Evolutionary conservation across 2,113 vertebrate genomes (phyloP), one percentile per base, ranked within the genome.

Genomic region (Hipposideros armiger): DNA sequence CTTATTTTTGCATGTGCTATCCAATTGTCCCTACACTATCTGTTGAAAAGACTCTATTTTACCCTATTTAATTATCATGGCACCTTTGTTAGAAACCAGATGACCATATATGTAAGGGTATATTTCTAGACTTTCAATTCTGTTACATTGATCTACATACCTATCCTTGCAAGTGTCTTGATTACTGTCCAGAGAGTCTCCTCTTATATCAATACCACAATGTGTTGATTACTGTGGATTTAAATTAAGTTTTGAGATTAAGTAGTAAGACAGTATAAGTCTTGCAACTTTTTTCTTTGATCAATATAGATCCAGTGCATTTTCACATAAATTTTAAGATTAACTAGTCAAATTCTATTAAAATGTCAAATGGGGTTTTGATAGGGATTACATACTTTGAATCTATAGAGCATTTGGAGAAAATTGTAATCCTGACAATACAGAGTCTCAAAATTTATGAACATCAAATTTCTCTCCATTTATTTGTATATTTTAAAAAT

Each of bases 331-430:
- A 58, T 74, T 90, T 52, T 66, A 78, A 11, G 1, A 72, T 64
- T 13, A 66, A 5, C 32, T 84, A 80, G n/a, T 74, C 26, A 85
- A 92, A 81, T 92, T 85, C 10, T 92, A n/a, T 73, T 74, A 62
- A 88, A 66, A 84, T 30, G 0, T 42, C 36, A 87, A 60, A 58
- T 84, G 58, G 16, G 7, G 88, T 97, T 94, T 87, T 91, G 40
- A 74, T 73, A 70, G 32, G 52, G 30, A 47, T 84, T 60, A 58
- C 36, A 36, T 36, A 36, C 26, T 91, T 78, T 85, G 42, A 80
- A 66, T 73, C 28, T 67, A 22, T 78, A 72, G 47, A 74, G 28
- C 42, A 58, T 19, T 89, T 85, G 58, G 40, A 91, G n/a, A 73
- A 14, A 70, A 91, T 16, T 56, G 1, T 73, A 60, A n/a, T 84